These are phyloP conservation scores for Hololepta plana DNA, from an alignment of 2,888 invertebrate species.

Conservation along the genomic window DNA sequence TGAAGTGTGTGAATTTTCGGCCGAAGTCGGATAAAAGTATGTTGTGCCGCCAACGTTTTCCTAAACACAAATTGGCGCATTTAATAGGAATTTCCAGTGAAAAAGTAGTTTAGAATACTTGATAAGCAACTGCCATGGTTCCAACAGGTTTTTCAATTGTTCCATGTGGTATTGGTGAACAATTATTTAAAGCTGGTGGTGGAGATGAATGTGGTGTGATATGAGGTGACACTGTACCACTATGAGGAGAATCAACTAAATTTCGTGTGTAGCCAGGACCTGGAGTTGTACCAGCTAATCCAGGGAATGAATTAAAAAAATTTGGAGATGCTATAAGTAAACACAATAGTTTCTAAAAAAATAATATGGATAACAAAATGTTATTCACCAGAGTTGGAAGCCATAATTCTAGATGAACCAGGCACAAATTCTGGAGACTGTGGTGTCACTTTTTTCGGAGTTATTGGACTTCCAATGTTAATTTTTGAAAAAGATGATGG, in stretches of 20 bases:
- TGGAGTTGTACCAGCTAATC: conserved; percentile 16
- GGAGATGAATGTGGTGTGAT: conserved; percentile 32
- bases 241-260: conserved; percentile 23
- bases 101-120: conserved; percentile 13
- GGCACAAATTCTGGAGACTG: conserved; percentile 37
- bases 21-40: conserved; percentile 67
- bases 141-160: conserved; percentile 18
- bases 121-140: conserved; percentile 21
- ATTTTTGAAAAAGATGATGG: conserved; percentile 21
- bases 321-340: conserved; percentile 20
- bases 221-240: conserved; percentile 25
- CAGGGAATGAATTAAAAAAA: conserved; percentile 24
- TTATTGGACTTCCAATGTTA: conserved; percentile 18
- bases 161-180: conserved; percentile 24
- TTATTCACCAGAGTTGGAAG: conserved; percentile 12
- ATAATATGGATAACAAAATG: conserved; percentile 1
- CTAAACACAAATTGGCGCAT: conserved; percentile 25
- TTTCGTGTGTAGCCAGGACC: conserved; percentile 13
- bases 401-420: conserved; percentile 16
- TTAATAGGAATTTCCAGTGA: not conserved
- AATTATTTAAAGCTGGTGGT: conserved; percentile 22
- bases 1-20: conserved; percentile 27
- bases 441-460: conserved; percentile 30
- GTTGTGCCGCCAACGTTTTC: conserved; percentile 90
- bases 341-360: conserved; percentile 3